A percentile compares a stretch with the other conserved stretches of the same genome.
Conservation (phyloP, 2,113 vertebrate species). For the Choloepus hoffmanni region DNA sequence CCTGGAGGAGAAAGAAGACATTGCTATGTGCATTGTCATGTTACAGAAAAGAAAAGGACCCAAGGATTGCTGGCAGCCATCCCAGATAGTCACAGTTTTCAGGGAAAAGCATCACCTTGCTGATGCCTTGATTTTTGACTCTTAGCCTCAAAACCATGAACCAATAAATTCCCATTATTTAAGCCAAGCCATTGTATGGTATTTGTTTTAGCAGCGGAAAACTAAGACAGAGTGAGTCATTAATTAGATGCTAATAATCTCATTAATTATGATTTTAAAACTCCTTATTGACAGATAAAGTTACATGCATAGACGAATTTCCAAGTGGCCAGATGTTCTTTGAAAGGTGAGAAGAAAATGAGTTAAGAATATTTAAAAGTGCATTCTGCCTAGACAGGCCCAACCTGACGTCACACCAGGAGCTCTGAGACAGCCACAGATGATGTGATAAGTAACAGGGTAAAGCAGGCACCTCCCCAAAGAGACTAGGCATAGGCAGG, state of each 20-base stretch:
- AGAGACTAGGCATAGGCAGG: not conserved
- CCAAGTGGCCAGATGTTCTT: not conserved
- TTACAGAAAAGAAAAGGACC: too few relatives aligned
- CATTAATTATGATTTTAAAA: not conserved
- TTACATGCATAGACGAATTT: not conserved
- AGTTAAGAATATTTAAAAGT: not conserved
- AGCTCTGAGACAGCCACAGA: not conserved
- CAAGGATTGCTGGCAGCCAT: too few relatives aligned
- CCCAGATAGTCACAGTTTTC: too few relatives aligned
- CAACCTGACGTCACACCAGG: not conserved
- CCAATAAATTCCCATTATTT: too few relatives aligned
- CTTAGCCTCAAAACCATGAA: too few relatives aligned
- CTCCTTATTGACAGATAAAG: not conserved
- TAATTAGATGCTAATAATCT: constrained; percentile 18
- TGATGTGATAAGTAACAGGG: not conserved
- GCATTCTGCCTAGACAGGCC: not conserved
- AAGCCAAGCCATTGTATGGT: too few relatives aligned
- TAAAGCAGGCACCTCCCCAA: not conserved
- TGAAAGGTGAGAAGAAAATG: not conserved
- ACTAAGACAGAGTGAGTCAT: not conserved
- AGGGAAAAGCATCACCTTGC: too few relatives aligned
- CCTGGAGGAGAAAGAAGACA: too few relatives aligned
- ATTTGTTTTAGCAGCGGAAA: too few relatives aligned
- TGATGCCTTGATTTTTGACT: too few relatives aligned
- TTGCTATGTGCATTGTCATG: too few relatives aligned